Evolutionary conservation across 2,888 invertebrate genomes (phyloP), one percentile per base, ranked within the genome.

Genomic region (Meteorus cinctellus): DNA sequence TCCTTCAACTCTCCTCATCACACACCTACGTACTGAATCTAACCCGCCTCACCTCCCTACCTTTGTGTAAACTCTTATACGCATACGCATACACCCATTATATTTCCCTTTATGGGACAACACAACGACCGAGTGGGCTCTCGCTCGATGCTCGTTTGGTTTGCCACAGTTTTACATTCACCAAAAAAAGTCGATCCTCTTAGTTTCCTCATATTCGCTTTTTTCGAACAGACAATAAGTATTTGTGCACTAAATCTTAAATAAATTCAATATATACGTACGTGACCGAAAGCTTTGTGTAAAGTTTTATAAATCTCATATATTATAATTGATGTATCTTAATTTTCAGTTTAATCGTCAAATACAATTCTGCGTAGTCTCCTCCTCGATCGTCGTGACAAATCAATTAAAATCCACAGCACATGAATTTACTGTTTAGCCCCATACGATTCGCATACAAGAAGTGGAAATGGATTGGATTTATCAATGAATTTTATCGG

Each of bases 81-180:
- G 41, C 10, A 45, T 24, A 41, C 24, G 16, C 10, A 24, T 51
- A 29, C 68, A 27, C 55, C 19, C 72, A 55, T 62, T 48, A 48
- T 59, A 63, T 75, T 72, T 66, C 59, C 41, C 59, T 69, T n/a
- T 41, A 36, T 36, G 45, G 59, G 59, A 34, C 55, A 69, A 51
- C 34, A n/a, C 51, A 36, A 27, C 24, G 67, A 67, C 67, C 48
- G 4, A 48, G 16, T 41, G 27, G 14, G 41, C 67, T 48, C 65
- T 12, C 41, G 14, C 48, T 5, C n/a, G 31, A 12, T 29, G 69
- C 55, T 69, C 51, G 19, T 69, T 69, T 31, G n/a, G 67, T 67
- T 67, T 67, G 34, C 51, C 51, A n/a, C 51, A 31, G 36, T 29
- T 51, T 69, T 12, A 51, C 69, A 10, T 27, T n/a, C 55, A n/a